phyloP scores from a whole-genome alignment of 1,140 invertebrate species.

The Drosophila athabasca region DNA sequence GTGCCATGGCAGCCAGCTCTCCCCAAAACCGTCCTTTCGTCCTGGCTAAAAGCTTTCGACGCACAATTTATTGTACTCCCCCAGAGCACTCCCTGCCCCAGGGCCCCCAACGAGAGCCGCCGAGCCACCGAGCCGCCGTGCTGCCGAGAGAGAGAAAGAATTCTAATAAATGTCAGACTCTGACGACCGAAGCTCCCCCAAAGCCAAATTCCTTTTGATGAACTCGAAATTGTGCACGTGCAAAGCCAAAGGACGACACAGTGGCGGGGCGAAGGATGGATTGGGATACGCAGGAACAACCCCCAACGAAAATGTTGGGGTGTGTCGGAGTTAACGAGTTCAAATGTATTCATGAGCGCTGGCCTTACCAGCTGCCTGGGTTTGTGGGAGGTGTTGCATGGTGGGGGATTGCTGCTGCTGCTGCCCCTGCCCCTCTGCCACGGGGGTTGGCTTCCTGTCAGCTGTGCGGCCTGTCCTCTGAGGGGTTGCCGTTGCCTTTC shows the following conservation, averaged over 20 bases:
- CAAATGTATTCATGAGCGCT: slow-evolving; percentile 82
- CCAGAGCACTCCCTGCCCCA: background rate
- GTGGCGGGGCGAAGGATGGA: slow-evolving; percentile 5
- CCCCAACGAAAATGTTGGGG: slow-evolving; percentile 55
- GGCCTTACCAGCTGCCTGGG: slow-evolving; percentile 65
- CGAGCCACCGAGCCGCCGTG: background rate
- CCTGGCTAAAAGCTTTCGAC: slow-evolving; percentile 67
- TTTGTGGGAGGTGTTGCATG: slow-evolving; percentile 39
- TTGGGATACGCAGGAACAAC: slow-evolving; percentile 37
- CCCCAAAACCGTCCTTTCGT: slow-evolving; percentile 46
- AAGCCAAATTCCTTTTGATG: slow-evolving; percentile 78
- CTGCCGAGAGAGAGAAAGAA: slow-evolving; percentile 45
- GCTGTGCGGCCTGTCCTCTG: slow-evolving; percentile 38
- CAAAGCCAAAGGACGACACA: slow-evolving; percentile 48
- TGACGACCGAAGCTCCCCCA: slow-evolving; percentile 31
- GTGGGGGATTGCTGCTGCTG: slow-evolving; percentile 21
- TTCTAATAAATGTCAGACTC: slow-evolving; percentile 77
- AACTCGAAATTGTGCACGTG: slow-evolving; percentile 81
- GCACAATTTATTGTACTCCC: slow-evolving; percentile 52
- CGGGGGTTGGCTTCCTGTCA: slow-evolving; percentile 64
- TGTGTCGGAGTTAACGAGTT: slow-evolving; percentile 79
- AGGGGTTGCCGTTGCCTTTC: slow-evolving; percentile 21
- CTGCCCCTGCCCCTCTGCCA: background rate
- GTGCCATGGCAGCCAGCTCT: slow-evolving; percentile 28
- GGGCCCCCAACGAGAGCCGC: slow-evolving; percentile 6